These are phyloP conservation scores for Nerophis lumbriciformis DNA, from an alignment of 2,113 vertebrate genomes.

Conservation along the genomic window DNA sequence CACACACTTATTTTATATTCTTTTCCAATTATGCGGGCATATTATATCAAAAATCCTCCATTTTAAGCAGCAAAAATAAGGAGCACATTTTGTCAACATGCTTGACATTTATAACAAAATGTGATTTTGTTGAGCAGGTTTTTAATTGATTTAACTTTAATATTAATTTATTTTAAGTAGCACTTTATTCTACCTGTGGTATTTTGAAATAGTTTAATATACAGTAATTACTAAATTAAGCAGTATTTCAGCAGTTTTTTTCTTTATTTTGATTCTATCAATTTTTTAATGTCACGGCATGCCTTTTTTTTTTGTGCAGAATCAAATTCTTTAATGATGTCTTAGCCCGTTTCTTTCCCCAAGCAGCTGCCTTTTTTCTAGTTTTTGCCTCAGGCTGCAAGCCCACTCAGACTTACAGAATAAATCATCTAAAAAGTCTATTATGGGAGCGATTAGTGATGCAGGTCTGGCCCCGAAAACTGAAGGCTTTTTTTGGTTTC, in stretches of 20 bases:
- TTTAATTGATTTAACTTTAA: not conserved
- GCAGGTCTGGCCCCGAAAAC: slow-evolving; percentile 30
- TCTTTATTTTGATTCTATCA: slow-evolving; percentile 1
- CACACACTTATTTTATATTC: not conserved
- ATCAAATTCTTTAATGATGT: no score
- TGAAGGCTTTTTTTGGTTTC: slow-evolving; percentile 36
- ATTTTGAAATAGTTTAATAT: slow-evolving; percentile 13
- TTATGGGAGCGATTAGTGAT: slow-evolving; percentile 42
- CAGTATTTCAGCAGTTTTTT: slow-evolving; percentile 34
- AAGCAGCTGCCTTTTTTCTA: not conserved
- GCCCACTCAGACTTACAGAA: not conserved
- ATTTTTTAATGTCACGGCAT: slow-evolving; percentile 23
- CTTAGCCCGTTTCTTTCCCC: slow-evolving; percentile 1
- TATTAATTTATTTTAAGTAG: slow-evolving; percentile 31
- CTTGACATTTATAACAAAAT: no score
- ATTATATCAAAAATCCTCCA: no score
- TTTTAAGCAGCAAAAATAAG: no score
- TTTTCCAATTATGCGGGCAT: no score
- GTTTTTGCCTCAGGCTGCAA: not conserved
- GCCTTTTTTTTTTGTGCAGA: slow-evolving; percentile 22
- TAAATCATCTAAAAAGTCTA: slow-evolving; percentile 3
- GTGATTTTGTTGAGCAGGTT: no score
- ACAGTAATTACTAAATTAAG: slow-evolving; percentile 12
- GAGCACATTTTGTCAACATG: no score
- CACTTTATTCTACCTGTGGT: slow-evolving; percentile 46